Evolutionary conservation across 2,888 invertebrate species (phyloP), one percentile per base, ranked within the genome.

Genomic region (Epinotia ramella): DNA sequence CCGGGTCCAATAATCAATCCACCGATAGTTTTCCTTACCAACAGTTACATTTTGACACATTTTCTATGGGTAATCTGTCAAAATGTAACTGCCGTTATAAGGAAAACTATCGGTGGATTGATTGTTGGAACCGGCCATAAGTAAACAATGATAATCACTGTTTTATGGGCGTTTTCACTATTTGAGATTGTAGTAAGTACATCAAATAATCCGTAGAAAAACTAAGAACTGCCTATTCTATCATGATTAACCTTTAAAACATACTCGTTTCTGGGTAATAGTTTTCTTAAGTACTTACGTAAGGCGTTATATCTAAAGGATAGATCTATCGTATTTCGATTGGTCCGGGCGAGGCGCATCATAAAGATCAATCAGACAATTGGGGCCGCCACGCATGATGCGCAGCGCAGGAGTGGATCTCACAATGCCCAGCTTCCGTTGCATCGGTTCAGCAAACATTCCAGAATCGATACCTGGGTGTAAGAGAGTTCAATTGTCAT

Each of bases 351-450:
- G 83, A 82, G 88, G 83, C 88, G 82, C 85, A 87, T 92, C 90
- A 92, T 93, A 93, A 92, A 92, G 91, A 91, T 91, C 91, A 93
- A 92, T 93, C 93, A 91, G 91, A 90, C 94, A 94, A 94, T 93
- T 93, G 92, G 87, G 91, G 90, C 87, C 93, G 93, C 88, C 85
- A 91, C 91, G 92, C 89, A 86, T 84, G 80, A 78, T 89, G 92
- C 90, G 53, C 66, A 66, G 53, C 65, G 88, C 90, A 91, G 93
- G 93, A 93, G 93, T 92, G 93, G 84, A 91, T 89, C 88, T 82
- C 87, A 89, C 88, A 88, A 85, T 87, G 77, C 69, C 67, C 77
- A 82, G 88, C 87, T 88, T 89, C 90, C 91, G 91, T 86, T 89
- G 80, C 84, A 86, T 86, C 81, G 80, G 77, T 80, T 80, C 77